Base-by-base conservation (phyloP, 2,888 invertebrate species). In the Drosophila subsilvestris region DNA sequence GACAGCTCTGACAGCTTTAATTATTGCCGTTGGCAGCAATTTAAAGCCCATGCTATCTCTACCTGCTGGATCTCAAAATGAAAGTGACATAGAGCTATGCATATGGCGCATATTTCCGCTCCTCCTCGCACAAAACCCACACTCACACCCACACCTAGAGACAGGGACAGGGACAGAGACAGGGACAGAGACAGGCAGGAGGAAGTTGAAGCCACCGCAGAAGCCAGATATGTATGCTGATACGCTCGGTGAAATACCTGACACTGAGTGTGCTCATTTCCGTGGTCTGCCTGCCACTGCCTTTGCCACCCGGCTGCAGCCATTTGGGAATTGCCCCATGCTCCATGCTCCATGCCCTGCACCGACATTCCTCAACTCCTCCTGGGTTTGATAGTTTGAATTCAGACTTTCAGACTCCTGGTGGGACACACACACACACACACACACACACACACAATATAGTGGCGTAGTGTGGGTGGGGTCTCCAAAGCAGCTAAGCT, bases 181-280 rank as follows among this genome's bases (percentile, higher is more conserved):
- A 12, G 20, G 4, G 14, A 22, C 7, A 29, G 48, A 48, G 48
- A 43, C 10, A 32, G 48, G 37, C 37, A n/a, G 37, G 37, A 37
- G 37, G 22, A 51, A 79, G 63, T 51, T 53, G 62, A n/a, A 55
- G 66, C 55, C 60, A 67, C 86, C 80, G 54, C 74, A 80, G 62
- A 62, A 75, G 75, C 71, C 71, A 74, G 57, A 73, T 69, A 72
- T 63, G 60, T 68, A 67, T 72, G 63, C 63, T 63, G 56, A 79
- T 74, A 75, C 68, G 51, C 70, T 63, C 55, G 68, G 67, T 60
- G 70, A 62, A 78, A 69, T 73, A 71, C 74, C 70, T 44, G 62
- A 63, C 54, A 71, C 71, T 62, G 69, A 75, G 76, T 74, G 73
- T 75, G 87, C 80, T 86, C 86, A 85, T 86, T 83, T 88, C 88